Conservation (phyloP, 2,888 invertebrate genomes). For the Ectobius pallidus region DNA sequence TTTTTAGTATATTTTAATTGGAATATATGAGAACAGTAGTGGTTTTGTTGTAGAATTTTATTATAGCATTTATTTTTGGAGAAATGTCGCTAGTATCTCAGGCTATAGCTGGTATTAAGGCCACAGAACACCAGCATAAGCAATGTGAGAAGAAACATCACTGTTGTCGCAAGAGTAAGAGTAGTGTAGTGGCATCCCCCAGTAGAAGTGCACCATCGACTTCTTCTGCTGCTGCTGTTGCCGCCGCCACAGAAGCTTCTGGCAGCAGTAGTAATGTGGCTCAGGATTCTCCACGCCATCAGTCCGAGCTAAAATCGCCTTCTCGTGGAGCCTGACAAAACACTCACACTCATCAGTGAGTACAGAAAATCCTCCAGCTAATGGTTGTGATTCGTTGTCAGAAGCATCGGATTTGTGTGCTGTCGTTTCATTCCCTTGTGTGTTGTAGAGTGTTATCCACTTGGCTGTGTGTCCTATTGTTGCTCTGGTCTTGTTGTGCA, state of each 20-base stretch:
- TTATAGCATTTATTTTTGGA: background rate
- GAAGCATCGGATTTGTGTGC: background rate
- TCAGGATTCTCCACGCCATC: background rate
- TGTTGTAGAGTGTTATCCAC: too few species aligned
- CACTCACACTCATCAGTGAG: conserved; percentile 37
- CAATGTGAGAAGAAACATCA: conserved; percentile 38
- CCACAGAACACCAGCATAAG: conserved; percentile 21
- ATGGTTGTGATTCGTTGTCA: background rate
- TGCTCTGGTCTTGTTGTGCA: too few species aligned
- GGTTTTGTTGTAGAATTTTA: background rate
- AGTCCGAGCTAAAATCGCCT: conserved; percentile 20
- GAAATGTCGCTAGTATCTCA: conserved; percentile 63
- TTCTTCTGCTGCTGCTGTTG: background rate
- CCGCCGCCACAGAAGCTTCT: conserved; percentile 1
- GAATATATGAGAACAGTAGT: background rate
- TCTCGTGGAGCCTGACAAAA: conserved; percentile 35
- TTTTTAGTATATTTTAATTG: background rate
- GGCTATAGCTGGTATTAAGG: conserved; percentile 59
- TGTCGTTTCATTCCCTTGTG: too few species aligned
- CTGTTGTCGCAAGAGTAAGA: conserved; percentile 37
- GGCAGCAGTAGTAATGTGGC: background rate
- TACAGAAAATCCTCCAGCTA: background rate
- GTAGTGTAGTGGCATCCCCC: background rate
- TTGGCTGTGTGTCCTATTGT: too few species aligned
- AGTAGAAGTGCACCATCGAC: background rate